Conservation (phyloP, 2,797 vertebrate species). For the Xerus rutilus region DNA sequence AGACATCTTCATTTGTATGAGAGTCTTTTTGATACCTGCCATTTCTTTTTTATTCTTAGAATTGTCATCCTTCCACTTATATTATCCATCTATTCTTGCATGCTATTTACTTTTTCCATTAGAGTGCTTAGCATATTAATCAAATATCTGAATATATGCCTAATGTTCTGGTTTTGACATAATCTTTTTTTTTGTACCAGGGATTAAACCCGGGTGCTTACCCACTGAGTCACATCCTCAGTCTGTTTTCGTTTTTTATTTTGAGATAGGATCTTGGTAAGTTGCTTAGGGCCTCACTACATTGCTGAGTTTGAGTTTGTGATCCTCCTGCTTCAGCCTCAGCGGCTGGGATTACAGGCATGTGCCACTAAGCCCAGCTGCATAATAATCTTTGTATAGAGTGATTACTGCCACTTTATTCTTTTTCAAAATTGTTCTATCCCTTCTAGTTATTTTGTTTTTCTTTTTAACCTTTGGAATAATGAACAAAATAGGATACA, state of each 20-base stretch:
- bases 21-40: neutral
- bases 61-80: neutral
- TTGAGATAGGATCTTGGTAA: too few relatives aligned
- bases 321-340: too few relatives aligned
- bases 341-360: too few relatives aligned
- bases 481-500: neutral
- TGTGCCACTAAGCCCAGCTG: neutral
- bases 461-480: neutral
- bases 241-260: too few relatives aligned
- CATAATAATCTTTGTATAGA: neutral
- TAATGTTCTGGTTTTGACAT: neutral
- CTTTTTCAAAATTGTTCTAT: neutral
- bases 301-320: too few relatives aligned
- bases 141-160: too few relatives aligned
- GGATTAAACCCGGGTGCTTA: too few relatives aligned
- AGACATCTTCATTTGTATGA: neutral
- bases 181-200: too few relatives aligned
- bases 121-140: neutral
- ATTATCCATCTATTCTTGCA: neutral
- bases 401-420: neutral
- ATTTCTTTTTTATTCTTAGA: neutral
- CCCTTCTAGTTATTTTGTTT: neutral
- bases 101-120: neutral
- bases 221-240: too few relatives aligned
- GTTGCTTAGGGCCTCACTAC: too few relatives aligned